A percentile compares a stretch with the other conserved stretches of the same genome.
phyloP scores from a whole-genome alignment of 2,113 vertebrate species.

The Microcebus tavaratra region DNA sequence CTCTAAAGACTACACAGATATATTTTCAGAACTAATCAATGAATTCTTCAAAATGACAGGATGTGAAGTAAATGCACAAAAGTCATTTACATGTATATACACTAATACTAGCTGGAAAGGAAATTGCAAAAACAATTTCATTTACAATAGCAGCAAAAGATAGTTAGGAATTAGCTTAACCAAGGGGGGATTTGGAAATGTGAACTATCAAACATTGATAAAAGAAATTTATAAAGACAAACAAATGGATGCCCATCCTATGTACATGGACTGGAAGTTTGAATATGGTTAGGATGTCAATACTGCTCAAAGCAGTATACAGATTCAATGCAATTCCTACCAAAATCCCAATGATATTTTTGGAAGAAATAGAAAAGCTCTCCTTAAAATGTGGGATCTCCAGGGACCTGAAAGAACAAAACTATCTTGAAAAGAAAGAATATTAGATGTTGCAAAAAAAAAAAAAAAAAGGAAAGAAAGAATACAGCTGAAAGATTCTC shows the following conservation, averaged over 20 bases:
- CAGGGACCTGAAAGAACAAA: not conserved
- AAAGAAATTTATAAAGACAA: not conserved
- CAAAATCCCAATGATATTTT: not conserved
- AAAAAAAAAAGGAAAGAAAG: not conserved
- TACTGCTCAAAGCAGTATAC: not conserved
- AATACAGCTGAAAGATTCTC: not conserved
- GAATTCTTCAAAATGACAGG: not conserved
- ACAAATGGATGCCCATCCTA: not conserved
- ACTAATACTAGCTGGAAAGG: not conserved
- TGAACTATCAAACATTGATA: not conserved
- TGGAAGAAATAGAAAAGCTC: not conserved
- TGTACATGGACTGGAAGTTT: not conserved
- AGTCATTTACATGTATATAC: not conserved
- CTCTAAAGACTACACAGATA: not conserved
- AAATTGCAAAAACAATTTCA: not conserved
- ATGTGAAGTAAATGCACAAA: not conserved
- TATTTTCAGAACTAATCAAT: not conserved
- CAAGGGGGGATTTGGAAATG: not conserved
- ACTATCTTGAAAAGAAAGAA: not conserved
- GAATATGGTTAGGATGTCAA: not conserved
- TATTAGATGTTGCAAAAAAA: no score
- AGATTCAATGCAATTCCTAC: not conserved
- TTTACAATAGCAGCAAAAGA: not conserved
- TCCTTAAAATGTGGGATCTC: not conserved
- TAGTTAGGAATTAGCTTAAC: not conserved